phyloP scores from a whole-genome alignment of 2,797 vertebrate genomes.

The Chelmon rostratus region DNA sequence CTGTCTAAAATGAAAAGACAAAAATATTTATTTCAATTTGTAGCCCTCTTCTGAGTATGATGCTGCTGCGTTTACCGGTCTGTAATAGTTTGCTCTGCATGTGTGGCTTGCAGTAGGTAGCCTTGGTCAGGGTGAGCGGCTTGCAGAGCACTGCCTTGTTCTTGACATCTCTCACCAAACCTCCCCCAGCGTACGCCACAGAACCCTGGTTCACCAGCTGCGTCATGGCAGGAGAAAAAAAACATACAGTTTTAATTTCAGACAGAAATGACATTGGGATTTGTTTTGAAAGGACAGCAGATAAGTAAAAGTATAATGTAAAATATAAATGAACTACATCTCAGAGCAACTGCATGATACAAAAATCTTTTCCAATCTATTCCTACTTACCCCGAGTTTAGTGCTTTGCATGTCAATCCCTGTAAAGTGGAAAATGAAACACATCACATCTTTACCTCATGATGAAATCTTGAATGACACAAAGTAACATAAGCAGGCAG shows the following conservation, averaged over 20 bases:
- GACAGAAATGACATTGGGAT: neutral
- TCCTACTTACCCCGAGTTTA: slow-evolving; percentile 81
- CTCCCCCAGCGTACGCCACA: slow-evolving; percentile 85
- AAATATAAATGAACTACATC: neutral
- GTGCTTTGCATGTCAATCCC: slow-evolving; percentile 73
- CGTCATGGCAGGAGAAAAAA: neutral
- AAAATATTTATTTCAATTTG: too few species aligned
- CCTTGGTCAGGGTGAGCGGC: slow-evolving; percentile 98
- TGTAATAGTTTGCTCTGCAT: slow-evolving; percentile 97
- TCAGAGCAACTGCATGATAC: neutral
- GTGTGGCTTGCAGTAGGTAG: slow-evolving; percentile 99
- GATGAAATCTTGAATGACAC: neutral
- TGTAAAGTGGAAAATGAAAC: slow-evolving; percentile 51
- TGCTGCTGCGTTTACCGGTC: slow-evolving; percentile 87
- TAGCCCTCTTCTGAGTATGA: neutral
- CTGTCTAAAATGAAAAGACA: too few species aligned
- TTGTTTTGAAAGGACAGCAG: neutral
- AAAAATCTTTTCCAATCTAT: neutral
- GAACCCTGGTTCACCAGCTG: slow-evolving; percentile 84
- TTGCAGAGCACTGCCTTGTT: slow-evolving; percentile 99
- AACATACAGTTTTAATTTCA: neutral
- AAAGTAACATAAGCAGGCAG: neutral
- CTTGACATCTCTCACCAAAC: slow-evolving; percentile 94
- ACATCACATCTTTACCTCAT: neutral
- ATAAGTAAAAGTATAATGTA: too few species aligned